phyloP scores from a whole-genome alignment of 2,113 vertebrate genomes.

The Capra hircus region DNA sequence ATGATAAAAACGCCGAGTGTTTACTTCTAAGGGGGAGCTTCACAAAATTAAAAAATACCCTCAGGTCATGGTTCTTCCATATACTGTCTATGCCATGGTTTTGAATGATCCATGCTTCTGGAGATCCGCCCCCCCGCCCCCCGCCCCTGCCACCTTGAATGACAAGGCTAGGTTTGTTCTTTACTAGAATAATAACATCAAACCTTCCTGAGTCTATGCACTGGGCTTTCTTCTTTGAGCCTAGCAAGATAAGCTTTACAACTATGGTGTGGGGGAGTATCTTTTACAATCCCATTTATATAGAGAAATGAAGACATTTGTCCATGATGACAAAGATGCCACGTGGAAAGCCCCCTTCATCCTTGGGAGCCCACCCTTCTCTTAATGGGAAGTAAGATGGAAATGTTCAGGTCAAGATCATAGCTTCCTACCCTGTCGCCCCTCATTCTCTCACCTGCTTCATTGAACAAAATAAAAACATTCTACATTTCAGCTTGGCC shows the following conservation, averaged over 20 bases:
- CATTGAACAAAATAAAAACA: not conserved
- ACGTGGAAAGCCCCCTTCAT: no score
- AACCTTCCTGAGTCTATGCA: not conserved
- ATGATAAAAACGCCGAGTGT: not conserved
- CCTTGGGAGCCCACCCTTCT: not conserved
- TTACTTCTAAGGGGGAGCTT: not conserved
- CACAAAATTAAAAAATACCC: not conserved
- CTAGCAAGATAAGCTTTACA: not conserved
- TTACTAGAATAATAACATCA: not conserved
- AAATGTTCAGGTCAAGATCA: not conserved
- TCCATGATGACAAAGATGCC: not conserved
- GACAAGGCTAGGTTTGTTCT: not conserved
- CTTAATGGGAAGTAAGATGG: not conserved
- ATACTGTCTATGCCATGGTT: not conserved
- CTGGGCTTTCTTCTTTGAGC: not conserved
- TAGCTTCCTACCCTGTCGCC: not conserved
- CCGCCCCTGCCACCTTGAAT: rapidly evolving
- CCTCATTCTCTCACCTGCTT: not conserved
- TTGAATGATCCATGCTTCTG: not conserved
- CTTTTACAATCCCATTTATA: not conserved
- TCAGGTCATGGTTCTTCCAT: not conserved
- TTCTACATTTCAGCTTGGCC: not conserved
- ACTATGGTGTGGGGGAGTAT: not conserved
- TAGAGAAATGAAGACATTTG: not conserved
- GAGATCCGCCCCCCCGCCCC: not conserved